A percentile compares a stretch with the other conserved stretches of the same genome.
phyloP scores from a whole-genome alignment of 1,140 invertebrate genomes.

The Dryas iulia region DNA sequence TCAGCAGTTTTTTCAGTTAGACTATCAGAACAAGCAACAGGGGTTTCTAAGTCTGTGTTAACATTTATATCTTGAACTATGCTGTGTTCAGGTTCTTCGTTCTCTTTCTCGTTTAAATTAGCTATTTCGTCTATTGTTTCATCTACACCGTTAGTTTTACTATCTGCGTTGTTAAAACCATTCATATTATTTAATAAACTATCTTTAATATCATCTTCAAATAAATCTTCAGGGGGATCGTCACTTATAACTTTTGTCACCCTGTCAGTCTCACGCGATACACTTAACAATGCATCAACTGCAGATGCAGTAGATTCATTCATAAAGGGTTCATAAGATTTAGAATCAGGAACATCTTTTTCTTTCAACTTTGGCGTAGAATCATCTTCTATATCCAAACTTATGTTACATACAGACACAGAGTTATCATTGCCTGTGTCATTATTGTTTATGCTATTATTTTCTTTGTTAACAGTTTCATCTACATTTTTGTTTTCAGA shows the following conservation, averaged over 20 bases:
- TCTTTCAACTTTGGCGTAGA: slow-evolving; percentile 8
- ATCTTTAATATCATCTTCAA: slow-evolving; percentile 67
- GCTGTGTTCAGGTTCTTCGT: background rate
- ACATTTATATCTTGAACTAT: background rate
- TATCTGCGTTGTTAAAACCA: slow-evolving; percentile 26
- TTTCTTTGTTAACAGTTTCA: slow-evolving; percentile 2
- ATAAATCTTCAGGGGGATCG: slow-evolving; percentile 71
- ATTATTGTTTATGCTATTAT: background rate
- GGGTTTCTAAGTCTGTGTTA: background rate
- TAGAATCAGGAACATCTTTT: background rate
- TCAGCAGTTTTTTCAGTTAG: background rate
- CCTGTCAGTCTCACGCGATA: slow-evolving; percentile 65
- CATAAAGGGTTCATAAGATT: slow-evolving; percentile 49
- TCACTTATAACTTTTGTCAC: slow-evolving; percentile 70
- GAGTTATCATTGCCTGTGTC: slow-evolving; percentile 6
- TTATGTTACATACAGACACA: background rate
- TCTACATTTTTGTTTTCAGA: background rate
- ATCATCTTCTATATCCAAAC: slow-evolving; percentile 1
- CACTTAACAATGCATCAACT: slow-evolving; percentile 69
- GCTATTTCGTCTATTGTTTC: background rate
- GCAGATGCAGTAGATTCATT: slow-evolving; percentile 72
- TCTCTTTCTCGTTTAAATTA: slow-evolving; percentile 1
- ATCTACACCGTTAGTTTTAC: slow-evolving; percentile 12
- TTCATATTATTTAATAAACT: slow-evolving; percentile 25
- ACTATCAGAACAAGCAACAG: background rate